Evolutionary conservation across 2,888 invertebrate genomes (phyloP), one percentile per base, ranked within the genome.

Genomic region (Oconnorella tubifera): DNA sequence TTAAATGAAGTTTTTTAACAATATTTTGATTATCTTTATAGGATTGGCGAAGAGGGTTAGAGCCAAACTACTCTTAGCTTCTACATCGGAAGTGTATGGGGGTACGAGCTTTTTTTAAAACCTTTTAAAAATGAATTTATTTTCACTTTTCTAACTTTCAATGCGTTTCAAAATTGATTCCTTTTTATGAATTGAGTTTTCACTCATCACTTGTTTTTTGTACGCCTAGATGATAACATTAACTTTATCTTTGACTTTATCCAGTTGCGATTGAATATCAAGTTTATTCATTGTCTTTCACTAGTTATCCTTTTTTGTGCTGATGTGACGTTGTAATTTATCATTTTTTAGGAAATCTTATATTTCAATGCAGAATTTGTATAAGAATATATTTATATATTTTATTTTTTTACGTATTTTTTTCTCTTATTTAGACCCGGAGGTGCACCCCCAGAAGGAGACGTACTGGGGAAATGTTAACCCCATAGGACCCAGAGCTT

Each of bases 401-500:
- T n/a, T n/a, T n/a, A n/a, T 6, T 53, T 14, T 14, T 6, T 25
- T 58, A 14, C 10, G 19, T 25, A 33, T 1, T 2, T 2, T 1
- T 14, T 29, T 27, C 28, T 31, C 33, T 6, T 3, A 29, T n/a
- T 29, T 40, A 80, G 98, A 99, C 84, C 99, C 99, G 0, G 91
- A 92, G 81, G 92, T 92, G 19, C 99, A 99, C 85, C 99, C 99
- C 0, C 99, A 99, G 80, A 89, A 90, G 0, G 99, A 99, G 84
- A 90, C 91, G 0, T 98, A 98, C 79, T 98, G 97, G 97, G 99
- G 99, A 0, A 91, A 98, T 82, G 99, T 99, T 0, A 99, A 99
- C 86, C 97, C 98, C 3, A 97, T 99, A 76, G 85, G 85, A 6
- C 85, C 85, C 0, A 69, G 99, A 65, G 94, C 98, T 0, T 99